Conservation (phyloP, 2,113 vertebrate genomes). For the Eubucco bourcierii region DNA sequence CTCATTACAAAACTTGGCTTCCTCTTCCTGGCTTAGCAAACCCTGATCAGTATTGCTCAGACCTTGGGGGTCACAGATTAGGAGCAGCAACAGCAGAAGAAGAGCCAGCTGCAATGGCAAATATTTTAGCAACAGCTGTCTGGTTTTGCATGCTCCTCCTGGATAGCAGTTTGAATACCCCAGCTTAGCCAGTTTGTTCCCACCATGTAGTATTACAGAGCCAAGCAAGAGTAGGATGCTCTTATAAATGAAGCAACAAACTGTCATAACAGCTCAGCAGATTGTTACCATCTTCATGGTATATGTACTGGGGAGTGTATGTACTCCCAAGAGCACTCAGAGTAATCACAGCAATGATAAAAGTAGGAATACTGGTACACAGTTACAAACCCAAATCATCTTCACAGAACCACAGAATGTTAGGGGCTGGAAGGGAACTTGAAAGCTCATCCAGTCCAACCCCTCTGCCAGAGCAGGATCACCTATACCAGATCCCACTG, state of each 20-base stretch:
- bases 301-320: no score
- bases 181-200: not conserved
- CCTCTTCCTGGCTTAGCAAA: constrained; percentile 6
- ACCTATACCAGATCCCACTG: no score
- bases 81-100: not conserved
- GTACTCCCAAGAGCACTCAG: not conserved
- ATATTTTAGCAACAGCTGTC: constrained; percentile 55
- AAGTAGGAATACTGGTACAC: not conserved
- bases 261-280: not conserved
- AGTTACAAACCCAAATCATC: not conserved
- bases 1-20: constrained; percentile 61
- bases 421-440: no score
- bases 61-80: constrained; percentile 1
- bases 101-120: not conserved
- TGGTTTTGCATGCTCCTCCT: not conserved
- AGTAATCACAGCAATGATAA: not conserved
- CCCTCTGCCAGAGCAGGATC: no score
- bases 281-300: not conserved
- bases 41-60: not conserved
- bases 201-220: not conserved
- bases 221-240: not conserved
- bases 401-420: not conserved
- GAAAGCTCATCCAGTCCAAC: no score
- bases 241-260: not conserved
- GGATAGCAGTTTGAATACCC: not conserved